A percentile compares a stretch with the other conserved stretches of the same genome.
phyloP scores from a whole-genome alignment of 2,888 invertebrate species.

The Monoplex corrugatus region DNA sequence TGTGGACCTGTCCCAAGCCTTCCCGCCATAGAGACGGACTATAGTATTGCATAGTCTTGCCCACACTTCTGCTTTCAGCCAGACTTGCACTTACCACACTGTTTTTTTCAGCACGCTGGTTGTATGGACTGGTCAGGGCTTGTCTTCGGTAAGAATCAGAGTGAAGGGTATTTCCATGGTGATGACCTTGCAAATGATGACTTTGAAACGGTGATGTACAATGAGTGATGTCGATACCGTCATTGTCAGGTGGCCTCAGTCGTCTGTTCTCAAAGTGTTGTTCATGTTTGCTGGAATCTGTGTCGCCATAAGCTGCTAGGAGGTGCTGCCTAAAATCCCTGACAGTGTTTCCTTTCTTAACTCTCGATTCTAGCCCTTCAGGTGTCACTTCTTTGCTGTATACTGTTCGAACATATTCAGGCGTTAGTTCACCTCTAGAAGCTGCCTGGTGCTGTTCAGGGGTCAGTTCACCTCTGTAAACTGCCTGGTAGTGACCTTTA shows the following conservation, averaged over 20 bases:
- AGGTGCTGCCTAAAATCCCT: neutral
- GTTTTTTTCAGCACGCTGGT: constrained; percentile 49
- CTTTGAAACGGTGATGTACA: neutral
- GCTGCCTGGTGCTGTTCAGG: too few species aligned
- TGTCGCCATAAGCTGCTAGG: neutral
- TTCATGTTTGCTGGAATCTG: neutral
- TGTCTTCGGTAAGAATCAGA: constrained; percentile 66
- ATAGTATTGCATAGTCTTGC: neutral
- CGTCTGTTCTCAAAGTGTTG: neutral
- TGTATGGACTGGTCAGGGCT: constrained; percentile 68
- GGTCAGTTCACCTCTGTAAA: neutral
- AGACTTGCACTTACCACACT: neutral
- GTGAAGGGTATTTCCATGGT: constrained; percentile 29
- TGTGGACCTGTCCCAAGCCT: neutral
- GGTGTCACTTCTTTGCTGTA: too few species aligned
- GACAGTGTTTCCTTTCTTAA: neutral
- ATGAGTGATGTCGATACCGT: neutral
- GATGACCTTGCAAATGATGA: neutral
- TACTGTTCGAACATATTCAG: too few species aligned
- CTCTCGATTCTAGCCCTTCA: neutral
- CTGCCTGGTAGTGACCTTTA: neutral
- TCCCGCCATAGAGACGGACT: constrained; percentile 1
- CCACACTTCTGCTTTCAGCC: neutral
- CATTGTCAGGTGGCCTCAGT: neutral
- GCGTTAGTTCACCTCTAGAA: too few species aligned